Conservation (phyloP, 2,797 vertebrate genomes). For the Vireo griseus region DNA sequence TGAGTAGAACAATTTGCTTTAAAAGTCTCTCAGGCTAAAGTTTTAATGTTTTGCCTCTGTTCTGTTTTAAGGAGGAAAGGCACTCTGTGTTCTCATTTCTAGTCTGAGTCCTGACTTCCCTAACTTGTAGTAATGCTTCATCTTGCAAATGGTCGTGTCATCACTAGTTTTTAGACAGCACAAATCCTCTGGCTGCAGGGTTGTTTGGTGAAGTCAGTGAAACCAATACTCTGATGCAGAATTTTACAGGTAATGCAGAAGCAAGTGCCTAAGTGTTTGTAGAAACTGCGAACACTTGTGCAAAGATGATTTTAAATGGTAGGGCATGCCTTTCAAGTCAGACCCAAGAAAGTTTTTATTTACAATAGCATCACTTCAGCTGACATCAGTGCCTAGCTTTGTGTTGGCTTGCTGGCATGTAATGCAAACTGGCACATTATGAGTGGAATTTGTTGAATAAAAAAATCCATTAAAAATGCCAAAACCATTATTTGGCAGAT, state of each 20-base stretch:
- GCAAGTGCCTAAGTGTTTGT: not conserved
- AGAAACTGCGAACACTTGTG: not conserved
- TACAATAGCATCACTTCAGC: not conserved
- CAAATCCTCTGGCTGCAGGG: not conserved
- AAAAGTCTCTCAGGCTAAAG: not conserved
- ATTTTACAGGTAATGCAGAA: not conserved
- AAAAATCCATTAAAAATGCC: constrained; percentile 53
- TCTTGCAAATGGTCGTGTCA: not conserved
- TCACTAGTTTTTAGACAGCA: not conserved
- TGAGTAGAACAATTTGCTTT: constrained; percentile 73
- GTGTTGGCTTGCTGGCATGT: not conserved
- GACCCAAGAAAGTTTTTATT: not conserved
- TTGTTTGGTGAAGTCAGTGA: not conserved
- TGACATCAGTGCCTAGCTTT: not conserved
- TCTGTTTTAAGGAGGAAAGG: not conserved
- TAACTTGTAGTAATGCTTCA: not conserved
- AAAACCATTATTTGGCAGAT: constrained; percentile 66
- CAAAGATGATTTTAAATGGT: not conserved
- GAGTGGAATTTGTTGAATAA: constrained; percentile 58
- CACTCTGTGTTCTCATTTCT: not conserved
- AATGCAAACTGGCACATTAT: not conserved
- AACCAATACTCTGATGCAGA: not conserved
- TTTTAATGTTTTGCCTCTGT: not conserved
- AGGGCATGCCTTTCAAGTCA: not conserved
- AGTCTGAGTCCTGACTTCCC: not conserved